phyloP scores from a whole-genome alignment of 2,888 invertebrate genomes.

The Hermodice carunculata region DNA sequence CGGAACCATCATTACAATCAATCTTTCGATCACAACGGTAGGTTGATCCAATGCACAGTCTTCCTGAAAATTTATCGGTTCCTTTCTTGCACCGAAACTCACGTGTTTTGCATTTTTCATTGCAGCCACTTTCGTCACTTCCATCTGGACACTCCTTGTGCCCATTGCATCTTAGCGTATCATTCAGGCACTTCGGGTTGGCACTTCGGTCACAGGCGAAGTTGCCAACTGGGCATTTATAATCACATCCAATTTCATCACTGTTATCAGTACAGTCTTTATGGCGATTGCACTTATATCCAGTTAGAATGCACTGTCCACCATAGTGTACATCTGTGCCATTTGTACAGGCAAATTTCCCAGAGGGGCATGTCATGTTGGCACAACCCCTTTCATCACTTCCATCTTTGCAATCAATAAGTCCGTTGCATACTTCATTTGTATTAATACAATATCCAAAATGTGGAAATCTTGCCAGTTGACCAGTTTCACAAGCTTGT shows the following conservation, averaged over 20 bases:
- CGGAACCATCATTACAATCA: conserved; percentile 19
- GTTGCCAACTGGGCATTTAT: conserved; percentile 8
- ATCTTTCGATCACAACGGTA: neutral
- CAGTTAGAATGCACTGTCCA: conserved; percentile 5
- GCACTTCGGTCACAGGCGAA: conserved; percentile 14
- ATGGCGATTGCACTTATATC: conserved; percentile 16
- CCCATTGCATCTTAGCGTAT: conserved; percentile 18
- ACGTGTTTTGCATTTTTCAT: neutral
- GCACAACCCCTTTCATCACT: conserved; percentile 16
- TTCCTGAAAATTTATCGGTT: neutral
- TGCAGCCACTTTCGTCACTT: conserved; percentile 10
- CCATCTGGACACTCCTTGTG: conserved; percentile 5
- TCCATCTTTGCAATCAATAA: conserved; percentile 15
- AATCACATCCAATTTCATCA: conserved; percentile 25
- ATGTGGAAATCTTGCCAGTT: too few species aligned
- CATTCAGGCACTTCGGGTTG: conserved; percentile 13
- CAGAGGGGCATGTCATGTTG: conserved; percentile 8
- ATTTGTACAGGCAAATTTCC: conserved; percentile 25
- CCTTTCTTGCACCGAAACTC: conserved; percentile 1
- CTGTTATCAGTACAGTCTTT: conserved; percentile 24
- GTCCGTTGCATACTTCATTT: conserved; percentile 14
- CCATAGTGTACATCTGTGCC: conserved; percentile 12
- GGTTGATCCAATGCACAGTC: neutral
- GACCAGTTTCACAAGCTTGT: too few species aligned
- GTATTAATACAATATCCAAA: conserved; percentile 17